Percentiles rank a stretch among this genome's conserved stretches.
phyloP scores from a whole-genome alignment of 2,888 invertebrate genomes.

The Eugnorisma glareosa region DNA sequence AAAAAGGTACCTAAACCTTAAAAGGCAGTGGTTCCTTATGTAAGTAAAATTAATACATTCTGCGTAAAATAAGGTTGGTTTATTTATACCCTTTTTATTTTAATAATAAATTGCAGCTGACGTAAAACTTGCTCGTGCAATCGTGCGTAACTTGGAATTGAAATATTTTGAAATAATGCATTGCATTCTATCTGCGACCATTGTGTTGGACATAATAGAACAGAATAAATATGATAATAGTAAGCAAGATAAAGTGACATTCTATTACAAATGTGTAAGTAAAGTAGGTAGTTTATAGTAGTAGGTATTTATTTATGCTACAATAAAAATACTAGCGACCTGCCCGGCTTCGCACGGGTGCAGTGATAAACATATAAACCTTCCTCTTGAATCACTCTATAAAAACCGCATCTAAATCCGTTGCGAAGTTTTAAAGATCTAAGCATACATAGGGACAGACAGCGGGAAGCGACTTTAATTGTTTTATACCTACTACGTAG shows the following conservation, averaged over 20 bases:
- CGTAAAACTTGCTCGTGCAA: slow-evolving; percentile 66
- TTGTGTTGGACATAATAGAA: slow-evolving; percentile 34
- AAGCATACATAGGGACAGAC: no score
- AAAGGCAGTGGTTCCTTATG: slow-evolving; percentile 62
- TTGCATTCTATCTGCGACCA: slow-evolving; percentile 10
- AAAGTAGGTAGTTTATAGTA: background rate
- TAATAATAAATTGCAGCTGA: slow-evolving; percentile 53
- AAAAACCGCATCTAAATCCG: no score
- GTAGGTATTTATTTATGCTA: no score
- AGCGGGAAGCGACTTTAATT: no score
- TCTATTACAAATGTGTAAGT: slow-evolving; percentile 12
- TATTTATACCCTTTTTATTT: slow-evolving; percentile 48
- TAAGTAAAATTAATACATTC: slow-evolving; percentile 66
- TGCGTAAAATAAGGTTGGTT: slow-evolving; percentile 39
- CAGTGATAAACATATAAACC: no score
- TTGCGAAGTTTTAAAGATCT: no score
- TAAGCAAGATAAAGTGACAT: slow-evolving; percentile 18
- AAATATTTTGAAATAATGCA: slow-evolving; percentile 59
- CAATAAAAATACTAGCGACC: no score
- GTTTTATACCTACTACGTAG: no score
- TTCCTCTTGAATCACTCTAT: no score
- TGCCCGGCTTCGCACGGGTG: no score
- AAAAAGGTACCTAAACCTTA: slow-evolving; percentile 62
- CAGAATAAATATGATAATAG: no score
- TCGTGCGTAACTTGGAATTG: slow-evolving; percentile 66